A percentile compares a stretch with the other conserved stretches of the same genome.
Evolutionary conservation across 2,888 invertebrate species (phyloP).

Genomic region (Allacma fusca): DNA sequence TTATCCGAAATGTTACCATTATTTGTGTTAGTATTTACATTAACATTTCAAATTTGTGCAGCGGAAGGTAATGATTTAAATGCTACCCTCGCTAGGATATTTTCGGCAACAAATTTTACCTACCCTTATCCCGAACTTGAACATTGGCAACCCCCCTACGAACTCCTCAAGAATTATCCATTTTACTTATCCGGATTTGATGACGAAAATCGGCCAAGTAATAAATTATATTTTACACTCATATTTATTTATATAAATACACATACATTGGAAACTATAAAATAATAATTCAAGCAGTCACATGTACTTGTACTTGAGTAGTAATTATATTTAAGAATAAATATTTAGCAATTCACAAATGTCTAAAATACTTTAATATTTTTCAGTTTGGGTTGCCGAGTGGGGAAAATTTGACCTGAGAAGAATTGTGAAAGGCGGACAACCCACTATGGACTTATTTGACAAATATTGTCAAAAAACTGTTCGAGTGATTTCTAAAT

Average conservation of each 20-base stretch:
- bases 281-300: too few relatives aligned
- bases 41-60: neutral
- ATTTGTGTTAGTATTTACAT: too few relatives aligned
- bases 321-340: too few relatives aligned
- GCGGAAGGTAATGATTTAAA: neutral
- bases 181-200: slow-evolving; percentile 11
- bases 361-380: too few relatives aligned
- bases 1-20: too few relatives aligned
- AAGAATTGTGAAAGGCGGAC: neutral
- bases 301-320: too few relatives aligned
- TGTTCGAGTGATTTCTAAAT: slow-evolving; percentile 1
- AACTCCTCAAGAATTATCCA: neutral
- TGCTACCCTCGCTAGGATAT: neutral
- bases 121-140: slow-evolving; percentile 9
- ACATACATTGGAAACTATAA: too few relatives aligned
- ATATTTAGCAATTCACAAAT: too few relatives aligned
- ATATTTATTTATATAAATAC: neutral
- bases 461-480: neutral
- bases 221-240: neutral
- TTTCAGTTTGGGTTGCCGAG: slow-evolving; percentile 13
- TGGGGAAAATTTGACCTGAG: slow-evolving; percentile 4
- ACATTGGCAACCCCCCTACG: neutral
- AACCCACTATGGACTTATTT: neutral
- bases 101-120: neutral
- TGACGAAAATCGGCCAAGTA: slow-evolving; percentile 20